A percentile compares a stretch with the other conserved stretches of the same genome.
These are phyloP conservation scores for Andrena cerasifolii DNA, from an alignment of 1,140 invertebrate genomes.

Conservation along the genomic window DNA sequence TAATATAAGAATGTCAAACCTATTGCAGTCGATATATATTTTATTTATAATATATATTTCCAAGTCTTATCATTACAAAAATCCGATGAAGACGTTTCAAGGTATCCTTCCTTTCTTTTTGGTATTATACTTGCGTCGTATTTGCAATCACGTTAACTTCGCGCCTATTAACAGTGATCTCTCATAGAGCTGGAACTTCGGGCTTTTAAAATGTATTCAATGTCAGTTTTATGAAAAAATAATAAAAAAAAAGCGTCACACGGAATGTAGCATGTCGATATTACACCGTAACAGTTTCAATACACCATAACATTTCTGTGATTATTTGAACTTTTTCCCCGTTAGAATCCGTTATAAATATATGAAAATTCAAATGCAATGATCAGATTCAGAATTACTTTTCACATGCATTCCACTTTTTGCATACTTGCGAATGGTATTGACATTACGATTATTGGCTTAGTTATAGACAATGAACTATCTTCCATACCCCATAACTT, in stretches of 20 bases:
- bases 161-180: constrained; percentile 11
- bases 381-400: constrained; percentile 23
- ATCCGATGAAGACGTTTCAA: constrained; percentile 46
- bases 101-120: constrained; percentile 32
- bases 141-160: constrained; percentile 32
- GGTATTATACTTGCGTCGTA: constrained; percentile 35
- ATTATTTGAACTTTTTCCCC: constrained; percentile 23
- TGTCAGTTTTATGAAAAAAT: constrained; percentile 21
- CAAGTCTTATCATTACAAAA: constrained; percentile 40
- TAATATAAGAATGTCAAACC: constrained; percentile 63
- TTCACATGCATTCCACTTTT: constrained; percentile 24
- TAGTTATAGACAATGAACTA: neutral
- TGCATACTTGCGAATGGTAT: constrained; percentile 7
- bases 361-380: constrained; percentile 52
- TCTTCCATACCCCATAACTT: neutral
- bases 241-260: constrained; percentile 32
- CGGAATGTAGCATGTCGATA: constrained; percentile 40
- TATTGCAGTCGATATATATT: constrained; percentile 60
- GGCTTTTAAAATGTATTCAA: constrained; percentile 17
- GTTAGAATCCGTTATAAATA: constrained; percentile 50
- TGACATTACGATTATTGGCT: constrained; percentile 2
- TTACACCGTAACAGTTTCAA: constrained; percentile 24
- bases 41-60: constrained; percentile 61
- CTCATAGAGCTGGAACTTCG: constrained; percentile 38
- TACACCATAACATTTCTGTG: constrained; percentile 27